phyloP scores from a whole-genome alignment of 2,888 invertebrate species.

The Caenorhabditis imperialis region DNA sequence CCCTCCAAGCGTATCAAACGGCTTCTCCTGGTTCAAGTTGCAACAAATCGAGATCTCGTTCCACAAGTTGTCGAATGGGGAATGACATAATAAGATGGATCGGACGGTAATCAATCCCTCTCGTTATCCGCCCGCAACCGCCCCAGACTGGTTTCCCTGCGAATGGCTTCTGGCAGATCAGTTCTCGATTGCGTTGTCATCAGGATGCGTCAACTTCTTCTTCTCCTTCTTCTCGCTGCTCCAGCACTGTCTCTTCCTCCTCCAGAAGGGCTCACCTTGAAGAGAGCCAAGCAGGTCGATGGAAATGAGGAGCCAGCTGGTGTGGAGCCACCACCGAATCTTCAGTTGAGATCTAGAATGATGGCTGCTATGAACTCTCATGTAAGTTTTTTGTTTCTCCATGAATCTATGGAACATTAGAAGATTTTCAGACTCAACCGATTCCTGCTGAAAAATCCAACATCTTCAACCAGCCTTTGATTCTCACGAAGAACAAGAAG shows the following conservation, averaged over 20 bases:
- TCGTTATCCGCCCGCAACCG: constrained; percentile 16
- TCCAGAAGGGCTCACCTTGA: constrained; percentile 48
- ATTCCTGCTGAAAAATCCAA: constrained; percentile 29
- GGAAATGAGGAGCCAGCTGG: constrained; percentile 25
- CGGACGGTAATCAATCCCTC: not conserved
- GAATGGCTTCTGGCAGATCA: constrained; percentile 26
- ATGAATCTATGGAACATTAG: no score
- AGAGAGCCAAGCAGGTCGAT: constrained; percentile 50
- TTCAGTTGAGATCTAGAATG: constrained; percentile 72
- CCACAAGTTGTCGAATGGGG: constrained; percentile 1
- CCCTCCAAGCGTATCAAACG: not conserved
- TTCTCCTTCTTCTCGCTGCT: constrained; percentile 17
- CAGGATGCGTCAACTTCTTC: constrained; percentile 5
- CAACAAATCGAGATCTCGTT: constrained; percentile 22
- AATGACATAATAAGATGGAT: not conserved
- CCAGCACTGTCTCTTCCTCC: constrained; percentile 23
- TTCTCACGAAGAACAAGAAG: constrained; percentile 41
- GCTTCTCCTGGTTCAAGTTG: constrained; percentile 1
- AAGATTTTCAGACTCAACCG: constrained; percentile 32
- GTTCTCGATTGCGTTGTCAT: constrained; percentile 9
- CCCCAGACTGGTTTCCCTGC: constrained; percentile 20
- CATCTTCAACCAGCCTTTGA: constrained; percentile 47
- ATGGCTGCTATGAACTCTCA: constrained; percentile 72
- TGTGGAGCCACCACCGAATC: constrained; percentile 67
- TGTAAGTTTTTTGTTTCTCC: constrained; percentile 42